These are phyloP conservation scores for Leptinotarsa undecemlineata DNA, from an alignment of 1,140 invertebrate genomes.

Conservation along the genomic window DNA sequence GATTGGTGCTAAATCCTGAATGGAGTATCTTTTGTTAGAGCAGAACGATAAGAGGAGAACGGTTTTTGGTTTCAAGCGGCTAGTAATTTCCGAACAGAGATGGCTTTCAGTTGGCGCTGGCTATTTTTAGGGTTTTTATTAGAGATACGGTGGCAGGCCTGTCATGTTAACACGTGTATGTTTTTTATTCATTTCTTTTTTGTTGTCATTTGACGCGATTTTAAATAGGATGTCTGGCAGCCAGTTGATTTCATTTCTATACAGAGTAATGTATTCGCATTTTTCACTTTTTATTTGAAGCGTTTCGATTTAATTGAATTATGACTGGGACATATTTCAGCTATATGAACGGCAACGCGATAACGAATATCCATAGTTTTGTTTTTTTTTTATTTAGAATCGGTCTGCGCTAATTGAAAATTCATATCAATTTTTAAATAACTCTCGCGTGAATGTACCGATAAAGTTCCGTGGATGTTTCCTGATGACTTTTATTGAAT, in stretches of 20 bases:
- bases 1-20: conserved; percentile 27
- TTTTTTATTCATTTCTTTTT: conserved; percentile 37
- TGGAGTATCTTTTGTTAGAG: conserved; percentile 29
- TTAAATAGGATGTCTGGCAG: conserved; percentile 38
- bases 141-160: conserved; percentile 37
- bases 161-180: conserved; percentile 42
- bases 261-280: conserved; percentile 38
- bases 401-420: conserved; percentile 23
- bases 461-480: not conserved
- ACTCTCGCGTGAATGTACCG: not conserved
- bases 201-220: conserved; percentile 35
- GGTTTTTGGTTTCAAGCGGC: conserved; percentile 25
- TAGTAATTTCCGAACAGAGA: conserved; percentile 36
- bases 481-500: not conserved
- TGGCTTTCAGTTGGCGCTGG: conserved; percentile 24
- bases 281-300: conserved; percentile 40
- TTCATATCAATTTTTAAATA: conserved; percentile 26
- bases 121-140: conserved; percentile 40
- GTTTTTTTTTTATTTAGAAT: conserved; percentile 6
- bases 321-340: conserved; percentile 31
- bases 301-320: conserved; percentile 44
- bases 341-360: conserved; percentile 7
- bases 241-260: conserved; percentile 39
- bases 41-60: conserved; percentile 24
- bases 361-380: conserved; percentile 15